Evolutionary conservation across 2,888 invertebrate species (phyloP), one percentile per base, ranked within the genome.

Genomic region (Linnaemya vulpina): DNA sequence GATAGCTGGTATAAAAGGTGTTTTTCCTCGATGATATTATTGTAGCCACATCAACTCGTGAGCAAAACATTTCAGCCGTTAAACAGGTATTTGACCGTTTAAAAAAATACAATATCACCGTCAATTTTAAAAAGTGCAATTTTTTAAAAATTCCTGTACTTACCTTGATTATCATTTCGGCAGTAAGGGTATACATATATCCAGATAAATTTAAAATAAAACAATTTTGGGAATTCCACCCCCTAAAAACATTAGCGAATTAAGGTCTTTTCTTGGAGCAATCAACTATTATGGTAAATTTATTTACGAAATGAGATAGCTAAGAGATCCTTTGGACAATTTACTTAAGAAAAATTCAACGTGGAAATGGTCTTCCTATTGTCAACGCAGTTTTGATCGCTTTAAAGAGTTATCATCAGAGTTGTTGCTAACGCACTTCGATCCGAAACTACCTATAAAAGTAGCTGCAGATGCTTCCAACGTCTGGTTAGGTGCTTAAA

Each of bases 351-450:
- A 62, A 10, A 49, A 81, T 11, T 9, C 62, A 30, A 65, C 30
- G 51, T 76, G 70, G 70, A 89, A 30, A 4, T 80, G 73, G 80
- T 49, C 77, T 7, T 9, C 46, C 13, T 0, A n/a, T 43, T 90
- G 35, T 82, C 89, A 76, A 87, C 89, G 5, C 0, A 71, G 67
- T 73, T 83, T 83, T 43, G 20, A 71, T 1, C 58, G 30, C 17
- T 87, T 91, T 89, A 55, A 87, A 90, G 11, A 88, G 88, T 40
- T 84, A 89, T 35, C 91, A 87, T 89, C 55, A 67, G 90, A 46
- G 82, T 88, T 38, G 90, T 88, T 86, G 89, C 88, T 30, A 87
- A 90, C 30, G 88, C 88, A 71, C 88, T 89, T 82, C 91, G 90
- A 83, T 9, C 77, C 83, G 17, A 55, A 53, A 11, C n/a, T 77